phyloP scores from a whole-genome alignment of 2,888 invertebrate species.

The Poecilobothrus nobilitatus region DNA sequence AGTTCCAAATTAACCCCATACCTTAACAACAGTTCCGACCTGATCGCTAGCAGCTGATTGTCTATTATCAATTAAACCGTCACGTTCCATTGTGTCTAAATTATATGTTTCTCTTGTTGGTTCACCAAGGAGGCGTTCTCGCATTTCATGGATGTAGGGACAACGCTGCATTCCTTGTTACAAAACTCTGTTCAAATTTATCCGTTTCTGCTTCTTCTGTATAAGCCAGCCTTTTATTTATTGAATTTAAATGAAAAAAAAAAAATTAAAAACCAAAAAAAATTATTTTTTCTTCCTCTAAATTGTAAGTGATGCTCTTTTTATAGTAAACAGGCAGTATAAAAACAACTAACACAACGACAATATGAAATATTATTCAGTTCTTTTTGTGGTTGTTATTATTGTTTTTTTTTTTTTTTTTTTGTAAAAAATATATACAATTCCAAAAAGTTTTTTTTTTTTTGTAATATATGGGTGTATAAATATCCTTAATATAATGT shows the following conservation, averaged over 20 bases:
- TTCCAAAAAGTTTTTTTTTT: too few relatives aligned
- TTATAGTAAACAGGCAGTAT: too few relatives aligned
- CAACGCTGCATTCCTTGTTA: conserved; percentile 52
- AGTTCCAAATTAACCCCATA: conserved; percentile 45
- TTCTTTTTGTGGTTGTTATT: too few relatives aligned
- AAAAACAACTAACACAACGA: too few relatives aligned
- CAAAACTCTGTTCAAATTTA: background rate
- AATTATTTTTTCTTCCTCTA: background rate
- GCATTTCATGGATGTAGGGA: conserved; percentile 90
- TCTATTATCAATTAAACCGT: conserved; percentile 44
- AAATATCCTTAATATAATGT: background rate
- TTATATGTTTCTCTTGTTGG: conserved; percentile 57
- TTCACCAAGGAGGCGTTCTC: conserved; percentile 76
- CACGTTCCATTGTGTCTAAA: conserved; percentile 53
- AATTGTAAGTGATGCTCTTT: background rate
- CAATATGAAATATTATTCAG: too few relatives aligned
- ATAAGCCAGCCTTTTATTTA: background rate
- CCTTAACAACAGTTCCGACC: conserved; percentile 84
- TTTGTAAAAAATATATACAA: too few relatives aligned
- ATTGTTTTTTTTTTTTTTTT: too few relatives aligned
- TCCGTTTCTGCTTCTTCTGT: background rate
- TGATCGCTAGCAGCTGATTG: conserved; percentile 47
- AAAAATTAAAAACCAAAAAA: background rate
- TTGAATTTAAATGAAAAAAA: too few relatives aligned
- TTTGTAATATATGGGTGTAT: too few relatives aligned